Base-by-base conservation (phyloP, 1,140 invertebrate species). In the Zaprionus ornatus region DNA sequence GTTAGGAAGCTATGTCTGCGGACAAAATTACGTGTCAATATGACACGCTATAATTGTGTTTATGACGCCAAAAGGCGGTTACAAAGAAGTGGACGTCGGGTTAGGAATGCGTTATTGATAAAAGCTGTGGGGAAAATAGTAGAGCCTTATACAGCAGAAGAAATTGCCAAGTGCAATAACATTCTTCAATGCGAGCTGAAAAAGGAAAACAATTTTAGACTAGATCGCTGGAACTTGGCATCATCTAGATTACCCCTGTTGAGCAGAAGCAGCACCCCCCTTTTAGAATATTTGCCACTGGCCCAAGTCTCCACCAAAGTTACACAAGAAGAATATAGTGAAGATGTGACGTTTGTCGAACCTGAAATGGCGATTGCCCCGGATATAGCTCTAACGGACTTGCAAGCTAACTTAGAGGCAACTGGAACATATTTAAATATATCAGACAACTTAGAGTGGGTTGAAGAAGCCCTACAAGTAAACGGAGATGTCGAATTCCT, bases 61-160 rank as follows among this genome's bases (percentile, higher is more conserved):
- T 75, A 60, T 42, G 84, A 88, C 1, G 80, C 77, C 4, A 88
- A 84, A 7, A 52, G 35, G 10, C 50, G 68, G 0, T 19, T 87
- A 0, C 54, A 63, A 0, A 32, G 9, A 6, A 80, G 71, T 17
- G 66, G 63, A 1, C 80, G 80, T 0, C 15, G 80, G 7, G 17
- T 7, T 0, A 73, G 70, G 3, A 70, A 88, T 50, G 27, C 27
- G 3, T 78, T 87, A 80, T 19, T 78, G 0, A 12, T 40, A 1
- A 87, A 87, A 10, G 70, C 80, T 0, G 65, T 83, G 1, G 4
- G 0, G 4, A 62, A 17, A 9, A 88, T 88, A 65, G 61, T 84
- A 0, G 0, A n/a, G 5, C 84, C 80, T 0, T 87, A 80, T 25
- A 12, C 78, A 0, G 12, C 45, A 0, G 15, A 40, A 1, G 63